Percentiles rank a stretch among this genome's conserved stretches.
Evolutionary conservation across 2,888 invertebrate species (phyloP).

Genomic region (Sialis fuliginosa): DNA sequence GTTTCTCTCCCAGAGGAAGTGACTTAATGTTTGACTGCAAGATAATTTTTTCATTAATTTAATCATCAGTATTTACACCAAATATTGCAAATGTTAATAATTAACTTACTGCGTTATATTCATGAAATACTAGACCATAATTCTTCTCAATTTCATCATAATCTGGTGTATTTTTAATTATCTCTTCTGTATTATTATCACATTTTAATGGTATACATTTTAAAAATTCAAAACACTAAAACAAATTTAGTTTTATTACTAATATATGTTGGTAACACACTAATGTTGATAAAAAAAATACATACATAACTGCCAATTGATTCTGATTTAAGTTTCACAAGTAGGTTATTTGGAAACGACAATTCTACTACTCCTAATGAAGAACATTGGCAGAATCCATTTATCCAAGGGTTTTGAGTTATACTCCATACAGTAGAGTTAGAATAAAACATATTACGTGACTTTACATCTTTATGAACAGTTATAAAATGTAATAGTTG

Average conservation of each 20-base stretch:
- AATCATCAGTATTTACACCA: too few relatives aligned
- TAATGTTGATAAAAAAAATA: constrained; percentile 12
- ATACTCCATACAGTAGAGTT: constrained; percentile 23
- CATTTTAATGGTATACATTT: constrained; percentile 7
- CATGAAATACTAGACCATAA: too few relatives aligned
- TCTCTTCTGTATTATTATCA: too few relatives aligned
- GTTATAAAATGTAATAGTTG: not conserved
- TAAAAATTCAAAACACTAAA: constrained; percentile 13
- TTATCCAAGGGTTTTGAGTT: constrained; percentile 30
- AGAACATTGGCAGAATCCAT: constrained; percentile 30
- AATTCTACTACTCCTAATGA: constrained; percentile 30
- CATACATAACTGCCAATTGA: constrained; percentile 16
- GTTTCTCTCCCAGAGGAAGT: too few relatives aligned
- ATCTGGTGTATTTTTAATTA: too few relatives aligned
- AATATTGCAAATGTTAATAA: too few relatives aligned
- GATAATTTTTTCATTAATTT: too few relatives aligned
- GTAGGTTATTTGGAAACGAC: constrained; percentile 26
- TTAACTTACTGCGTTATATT: too few relatives aligned
- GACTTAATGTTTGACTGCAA: too few relatives aligned
- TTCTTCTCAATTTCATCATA: too few relatives aligned
- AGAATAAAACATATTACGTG: constrained; percentile 16
- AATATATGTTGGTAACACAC: not conserved
- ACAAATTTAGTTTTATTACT: not conserved
- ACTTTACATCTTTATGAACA: too few relatives aligned
- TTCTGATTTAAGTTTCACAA: constrained; percentile 19